Evolutionary conservation across 1,140 invertebrate species (phyloP).

Genomic region (Aphelenchoides avenae): DNA sequence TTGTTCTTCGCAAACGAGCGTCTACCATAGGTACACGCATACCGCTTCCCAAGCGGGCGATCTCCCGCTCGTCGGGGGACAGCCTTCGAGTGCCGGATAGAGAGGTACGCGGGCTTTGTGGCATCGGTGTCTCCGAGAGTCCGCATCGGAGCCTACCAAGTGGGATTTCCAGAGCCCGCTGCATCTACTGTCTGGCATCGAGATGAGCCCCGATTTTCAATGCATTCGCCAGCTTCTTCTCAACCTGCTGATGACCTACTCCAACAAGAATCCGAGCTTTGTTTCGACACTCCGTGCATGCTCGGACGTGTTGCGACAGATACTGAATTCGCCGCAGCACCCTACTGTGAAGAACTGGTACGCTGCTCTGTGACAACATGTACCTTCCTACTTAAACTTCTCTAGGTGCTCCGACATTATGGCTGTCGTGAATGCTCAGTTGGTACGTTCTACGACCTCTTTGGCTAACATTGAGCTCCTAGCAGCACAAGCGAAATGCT

Average conservation of each 20-base stretch:
- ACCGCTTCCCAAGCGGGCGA: conserved; percentile 56
- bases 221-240: conserved; percentile 57
- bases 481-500: too few species aligned
- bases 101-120: conserved; percentile 39
- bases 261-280: conserved; percentile 48
- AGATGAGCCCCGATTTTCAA: conserved; percentile 59
- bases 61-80: conserved; percentile 56
- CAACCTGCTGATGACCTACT: conserved; percentile 53
- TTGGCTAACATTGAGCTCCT: too few species aligned
- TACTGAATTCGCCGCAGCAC: conserved; percentile 58
- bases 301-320: conserved; percentile 41
- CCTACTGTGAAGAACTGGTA: conserved; percentile 55
- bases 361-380: conserved; percentile 4
- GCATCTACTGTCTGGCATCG: conserved; percentile 51
- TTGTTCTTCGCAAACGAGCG: conserved; percentile 55
- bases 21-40: conserved; percentile 58
- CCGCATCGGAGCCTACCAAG: not conserved
- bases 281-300: conserved; percentile 54
- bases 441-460: conserved; percentile 31
- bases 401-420: conserved; percentile 56
- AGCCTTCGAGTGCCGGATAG: conserved; percentile 55
- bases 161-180: conserved; percentile 44
- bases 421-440: conserved; percentile 50
- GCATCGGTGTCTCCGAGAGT: too few species aligned
- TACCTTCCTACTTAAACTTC: not conserved